Percentiles rank a stretch among this genome's conserved stretches.
Evolutionary conservation across 2,113 vertebrate species (phyloP).

Genomic region (Eulacestoma nigropectus): DNA sequence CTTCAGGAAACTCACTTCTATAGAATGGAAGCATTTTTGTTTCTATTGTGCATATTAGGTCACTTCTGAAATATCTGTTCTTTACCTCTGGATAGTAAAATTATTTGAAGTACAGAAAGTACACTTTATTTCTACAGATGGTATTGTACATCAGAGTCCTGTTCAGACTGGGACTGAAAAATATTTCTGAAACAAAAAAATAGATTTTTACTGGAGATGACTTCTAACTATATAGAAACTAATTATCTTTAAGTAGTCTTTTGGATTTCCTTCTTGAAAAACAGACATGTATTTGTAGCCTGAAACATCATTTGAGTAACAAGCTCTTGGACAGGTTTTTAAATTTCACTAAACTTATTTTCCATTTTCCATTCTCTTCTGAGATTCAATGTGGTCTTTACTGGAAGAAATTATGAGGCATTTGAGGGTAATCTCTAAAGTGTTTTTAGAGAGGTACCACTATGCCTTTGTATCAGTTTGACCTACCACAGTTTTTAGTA

Average conservation of each 20-base stretch:
- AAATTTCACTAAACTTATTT: neutral
- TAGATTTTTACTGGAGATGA: neutral
- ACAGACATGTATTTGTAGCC: neutral
- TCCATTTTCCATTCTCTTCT: neutral
- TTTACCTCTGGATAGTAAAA: neutral
- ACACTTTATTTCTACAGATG: neutral
- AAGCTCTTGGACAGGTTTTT: neutral
- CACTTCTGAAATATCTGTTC: neutral
- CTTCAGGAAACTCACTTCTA: neutral
- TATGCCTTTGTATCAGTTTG: neutral
- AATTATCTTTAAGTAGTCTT: neutral
- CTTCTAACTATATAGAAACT: neutral
- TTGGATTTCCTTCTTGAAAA: neutral
- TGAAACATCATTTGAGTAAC: neutral
- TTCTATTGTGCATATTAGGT: neutral
- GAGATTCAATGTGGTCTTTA: neutral
- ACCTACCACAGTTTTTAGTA: constrained; percentile 8
- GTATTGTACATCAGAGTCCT: neutral
- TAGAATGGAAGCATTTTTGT: neutral
- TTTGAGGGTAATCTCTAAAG: neutral
- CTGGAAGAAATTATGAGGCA: neutral
- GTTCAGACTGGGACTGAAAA: neutral
- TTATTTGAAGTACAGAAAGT: neutral
- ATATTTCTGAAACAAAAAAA: neutral
- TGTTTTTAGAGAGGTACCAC: neutral